Evolutionary conservation across 2,797 vertebrate genomes (phyloP).

Genomic region (Florisuga fusca): DNA sequence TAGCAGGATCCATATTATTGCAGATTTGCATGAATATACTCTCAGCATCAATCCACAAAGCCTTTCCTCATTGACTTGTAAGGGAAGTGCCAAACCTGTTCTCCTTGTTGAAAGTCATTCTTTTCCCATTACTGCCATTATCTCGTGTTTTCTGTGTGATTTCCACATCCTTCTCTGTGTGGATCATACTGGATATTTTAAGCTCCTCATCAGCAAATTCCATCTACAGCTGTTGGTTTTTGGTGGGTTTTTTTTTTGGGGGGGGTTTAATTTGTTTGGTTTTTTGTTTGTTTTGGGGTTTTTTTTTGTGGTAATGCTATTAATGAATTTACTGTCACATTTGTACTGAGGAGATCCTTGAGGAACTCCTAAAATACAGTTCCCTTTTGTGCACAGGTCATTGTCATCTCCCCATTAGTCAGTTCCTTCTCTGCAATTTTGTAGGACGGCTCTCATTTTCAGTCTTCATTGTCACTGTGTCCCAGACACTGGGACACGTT

Average conservation of each 20-base stretch:
- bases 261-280: not conserved
- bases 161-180: not conserved
- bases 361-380: constrained; percentile 62
- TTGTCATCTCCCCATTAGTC: not conserved
- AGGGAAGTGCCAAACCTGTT: not conserved
- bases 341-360: not conserved
- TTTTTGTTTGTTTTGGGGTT: not conserved
- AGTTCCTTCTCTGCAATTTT: constrained; percentile 14
- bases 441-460: not conserved
- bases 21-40: not conserved
- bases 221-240: not conserved
- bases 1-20: not conserved
- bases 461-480: not conserved
- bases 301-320: not conserved
- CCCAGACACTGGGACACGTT: not conserved
- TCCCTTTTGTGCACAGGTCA: not conserved
- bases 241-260: not conserved
- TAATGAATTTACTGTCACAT: constrained; percentile 38
- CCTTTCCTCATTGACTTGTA: not conserved
- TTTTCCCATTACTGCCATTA: not conserved
- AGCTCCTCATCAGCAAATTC: constrained; percentile 6
- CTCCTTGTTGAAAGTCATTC: not conserved
- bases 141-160: not conserved
- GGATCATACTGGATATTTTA: not conserved
- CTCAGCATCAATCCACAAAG: not conserved